Evolutionary conservation across 1,140 invertebrate genomes (phyloP).

Genomic region (Archivesica marissinica): DNA sequence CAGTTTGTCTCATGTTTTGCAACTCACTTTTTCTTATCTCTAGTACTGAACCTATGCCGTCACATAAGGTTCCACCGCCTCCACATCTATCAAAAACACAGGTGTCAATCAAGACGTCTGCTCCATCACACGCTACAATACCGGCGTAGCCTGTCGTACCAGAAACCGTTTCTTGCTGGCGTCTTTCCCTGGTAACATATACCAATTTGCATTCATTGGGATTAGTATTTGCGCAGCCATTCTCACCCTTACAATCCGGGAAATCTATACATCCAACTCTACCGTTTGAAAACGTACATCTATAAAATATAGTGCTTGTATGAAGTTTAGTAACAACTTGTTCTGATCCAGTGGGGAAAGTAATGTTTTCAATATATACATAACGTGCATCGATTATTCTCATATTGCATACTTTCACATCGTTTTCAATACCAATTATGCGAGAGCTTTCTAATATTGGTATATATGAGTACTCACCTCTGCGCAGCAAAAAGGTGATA

Average conservation of each 20-base stretch:
- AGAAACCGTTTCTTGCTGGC: neutral
- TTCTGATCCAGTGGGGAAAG: neutral
- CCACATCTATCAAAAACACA: constrained; percentile 25
- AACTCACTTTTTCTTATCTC: neutral
- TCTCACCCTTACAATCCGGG: constrained; percentile 8
- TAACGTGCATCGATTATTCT: neutral
- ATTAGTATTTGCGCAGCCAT: neutral
- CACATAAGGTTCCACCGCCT: constrained; percentile 7
- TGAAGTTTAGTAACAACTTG: neutral
- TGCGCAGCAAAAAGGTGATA: neutral
- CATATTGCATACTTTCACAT: constrained; percentile 4
- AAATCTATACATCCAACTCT: constrained; percentile 14
- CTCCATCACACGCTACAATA: neutral
- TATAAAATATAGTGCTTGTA: neutral
- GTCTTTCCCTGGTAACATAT: neutral
- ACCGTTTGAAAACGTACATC: constrained; percentile 20
- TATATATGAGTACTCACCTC: neutral
- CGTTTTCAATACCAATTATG: constrained; percentile 28
- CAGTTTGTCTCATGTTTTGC: neutral
- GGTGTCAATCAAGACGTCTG: neutral
- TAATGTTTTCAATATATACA: constrained; percentile 25
- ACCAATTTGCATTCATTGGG: neutral
- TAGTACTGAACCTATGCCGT: neutral
- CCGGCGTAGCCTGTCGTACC: neutral
- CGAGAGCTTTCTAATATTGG: neutral